Base-by-base conservation (phyloP, 2,113 vertebrate species). In the Gobio gobio region DNA sequence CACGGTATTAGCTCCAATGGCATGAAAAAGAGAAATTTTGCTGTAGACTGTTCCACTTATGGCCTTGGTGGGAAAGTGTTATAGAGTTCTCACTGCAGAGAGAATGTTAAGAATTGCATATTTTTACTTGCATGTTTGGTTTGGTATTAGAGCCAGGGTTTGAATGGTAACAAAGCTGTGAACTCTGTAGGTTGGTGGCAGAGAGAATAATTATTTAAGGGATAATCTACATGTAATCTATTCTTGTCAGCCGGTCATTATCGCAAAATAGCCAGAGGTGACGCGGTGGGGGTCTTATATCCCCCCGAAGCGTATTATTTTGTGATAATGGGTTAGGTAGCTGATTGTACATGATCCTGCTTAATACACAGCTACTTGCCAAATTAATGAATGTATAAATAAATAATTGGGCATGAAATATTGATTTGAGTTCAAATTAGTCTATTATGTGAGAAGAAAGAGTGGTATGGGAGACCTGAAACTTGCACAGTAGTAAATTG, bases 1-100 rank as follows among this genome's bases (percentile, higher is more conserved):
- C 78, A 49, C 66, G 14, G 70, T 47, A 72, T 73, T 56, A 51
- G 64, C 79, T 83, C 29, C 5, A 75, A 85, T 82, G 24, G 51
- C 63, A 33, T 24, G 7, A 43, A 58, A 58, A 20, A 2, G 4
- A 56, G 12, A 43, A 24, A 16, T 43, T 61, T 78, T 24, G 33
- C 76, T 43, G 22, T 16, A 61, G 76, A 40, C 36, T 43, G 13
- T 78, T 24, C 12, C 33, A 78, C 76, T 59, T 78, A 43, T 78
- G 36, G 29, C 49, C 22, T 24, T 14, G 56, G 24, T 36, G 18
- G 8, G 26, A 33, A 54, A n/a, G 29, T 33, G 20, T 72, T 66
- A 36, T 29, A 2, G 29, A 68, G 29, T 68, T 68, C 18, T 10
- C 33, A 68, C 1, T 18, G 63, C 63, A 9, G 20, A 70, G 2